These are phyloP conservation scores for Agelas oroides DNA, from an alignment of 37 sponge, comb jelly and placozoan genomes.

Conservation along the genomic window DNA sequence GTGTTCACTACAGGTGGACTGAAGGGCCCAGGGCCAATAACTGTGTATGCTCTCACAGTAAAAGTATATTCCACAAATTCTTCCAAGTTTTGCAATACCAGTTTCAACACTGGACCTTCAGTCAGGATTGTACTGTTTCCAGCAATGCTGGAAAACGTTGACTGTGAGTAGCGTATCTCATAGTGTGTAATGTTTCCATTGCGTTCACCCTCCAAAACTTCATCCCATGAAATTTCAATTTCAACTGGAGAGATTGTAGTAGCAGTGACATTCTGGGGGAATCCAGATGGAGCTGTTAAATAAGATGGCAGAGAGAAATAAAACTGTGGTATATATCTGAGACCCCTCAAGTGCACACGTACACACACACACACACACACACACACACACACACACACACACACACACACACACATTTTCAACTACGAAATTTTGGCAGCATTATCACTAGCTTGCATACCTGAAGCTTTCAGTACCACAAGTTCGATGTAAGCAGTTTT, in stretches of 20 bases:
- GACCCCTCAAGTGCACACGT: too few relatives aligned
- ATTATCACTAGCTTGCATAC: background rate
- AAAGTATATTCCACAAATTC: background rate
- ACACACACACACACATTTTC: too few relatives aligned
- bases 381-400: too few relatives aligned
- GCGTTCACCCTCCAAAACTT: background rate
- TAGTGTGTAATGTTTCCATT: conserved; percentile 17
- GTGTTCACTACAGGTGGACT: background rate
- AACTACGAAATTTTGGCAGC: too few relatives aligned
- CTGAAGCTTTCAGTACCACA: background rate
- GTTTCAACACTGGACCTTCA: background rate
- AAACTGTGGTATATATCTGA: too few relatives aligned
- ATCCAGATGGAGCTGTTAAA: background rate
- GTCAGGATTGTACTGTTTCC: too few relatives aligned
- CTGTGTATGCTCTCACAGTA: background rate
- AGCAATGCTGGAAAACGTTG: background rate
- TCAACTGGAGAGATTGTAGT: background rate
- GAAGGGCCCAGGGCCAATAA: background rate
- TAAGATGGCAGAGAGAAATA: too few relatives aligned
- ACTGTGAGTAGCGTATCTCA: background rate
- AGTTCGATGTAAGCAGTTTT: background rate
- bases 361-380: too few relatives aligned
- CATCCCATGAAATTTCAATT: background rate
- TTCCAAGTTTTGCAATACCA: background rate
- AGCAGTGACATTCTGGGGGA: background rate